Evolutionary conservation across 2,113 vertebrate genomes (phyloP).

Genomic region (Thunnus maccoyii): DNA sequence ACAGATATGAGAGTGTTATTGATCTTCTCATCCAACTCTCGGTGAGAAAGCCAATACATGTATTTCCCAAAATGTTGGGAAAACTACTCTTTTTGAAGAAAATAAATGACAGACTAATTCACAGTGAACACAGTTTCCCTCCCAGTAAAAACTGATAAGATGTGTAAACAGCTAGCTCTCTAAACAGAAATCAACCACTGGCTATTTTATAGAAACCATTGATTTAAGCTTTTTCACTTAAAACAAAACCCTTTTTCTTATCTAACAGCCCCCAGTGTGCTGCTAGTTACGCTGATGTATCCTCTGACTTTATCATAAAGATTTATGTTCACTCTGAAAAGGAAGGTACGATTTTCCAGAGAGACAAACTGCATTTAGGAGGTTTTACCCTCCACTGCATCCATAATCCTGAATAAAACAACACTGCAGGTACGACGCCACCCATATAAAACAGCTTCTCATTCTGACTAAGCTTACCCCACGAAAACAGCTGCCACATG

Average conservation of each 20-base stretch:
- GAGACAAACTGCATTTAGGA: background rate
- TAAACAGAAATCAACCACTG: background rate
- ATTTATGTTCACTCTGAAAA: slow-evolving; percentile 9
- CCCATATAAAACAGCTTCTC: slow-evolving; percentile 24
- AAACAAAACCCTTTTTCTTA: background rate
- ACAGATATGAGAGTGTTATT: no score
- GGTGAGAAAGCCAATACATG: no score
- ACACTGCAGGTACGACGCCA: background rate
- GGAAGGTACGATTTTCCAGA: background rate
- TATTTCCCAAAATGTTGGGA: no score
- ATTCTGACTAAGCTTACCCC: background rate
- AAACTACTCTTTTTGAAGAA: no score
- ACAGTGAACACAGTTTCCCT: no score
- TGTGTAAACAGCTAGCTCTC: background rate
- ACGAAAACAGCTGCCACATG: slow-evolving; percentile 34
- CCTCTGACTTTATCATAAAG: slow-evolving; percentile 19
- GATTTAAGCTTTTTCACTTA: no score
- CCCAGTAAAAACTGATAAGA: no score
- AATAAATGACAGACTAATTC: no score
- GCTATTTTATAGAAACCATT: background rate
- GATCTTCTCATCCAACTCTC: no score
- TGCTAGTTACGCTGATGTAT: background rate
- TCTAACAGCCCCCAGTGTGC: background rate
- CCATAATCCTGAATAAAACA: slow-evolving; percentile 31
- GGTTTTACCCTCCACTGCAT: background rate